Conservation (phyloP, 2,113 vertebrate species). For the Hippoglossus stenolepis region DNA sequence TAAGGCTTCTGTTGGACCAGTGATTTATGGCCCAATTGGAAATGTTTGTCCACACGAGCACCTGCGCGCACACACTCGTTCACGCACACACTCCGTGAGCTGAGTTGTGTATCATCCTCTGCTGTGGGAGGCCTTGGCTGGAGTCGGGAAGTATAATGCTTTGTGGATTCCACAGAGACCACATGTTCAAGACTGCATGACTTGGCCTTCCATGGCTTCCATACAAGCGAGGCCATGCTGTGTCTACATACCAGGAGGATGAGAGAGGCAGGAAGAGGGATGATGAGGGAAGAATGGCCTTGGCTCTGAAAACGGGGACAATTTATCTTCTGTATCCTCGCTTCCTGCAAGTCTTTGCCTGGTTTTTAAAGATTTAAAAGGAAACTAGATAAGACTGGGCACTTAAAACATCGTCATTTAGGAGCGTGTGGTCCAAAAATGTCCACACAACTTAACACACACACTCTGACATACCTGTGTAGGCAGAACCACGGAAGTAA, state of each 20-base stretch:
- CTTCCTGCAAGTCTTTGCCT: slow-evolving; percentile 22
- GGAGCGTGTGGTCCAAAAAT: slow-evolving; percentile 7
- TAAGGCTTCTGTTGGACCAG: slow-evolving; percentile 47
- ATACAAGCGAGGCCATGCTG: slow-evolving; percentile 27
- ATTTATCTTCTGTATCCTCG: slow-evolving; percentile 58
- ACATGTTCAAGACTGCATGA: slow-evolving; percentile 57
- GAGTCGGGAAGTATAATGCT: slow-evolving; percentile 43
- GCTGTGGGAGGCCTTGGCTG: slow-evolving; percentile 58
- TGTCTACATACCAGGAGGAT: slow-evolving; percentile 48
- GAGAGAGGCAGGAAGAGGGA: not conserved
- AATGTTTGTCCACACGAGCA: slow-evolving; percentile 51
- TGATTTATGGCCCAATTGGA: slow-evolving; percentile 69
- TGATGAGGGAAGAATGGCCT: slow-evolving; percentile 49
- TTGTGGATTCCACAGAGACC: slow-evolving; percentile 54
- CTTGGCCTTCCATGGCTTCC: slow-evolving; percentile 46
- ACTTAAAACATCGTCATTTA: not conserved
- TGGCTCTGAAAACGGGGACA: slow-evolving; percentile 53
- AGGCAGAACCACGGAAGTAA: not conserved
- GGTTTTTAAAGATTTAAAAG: slow-evolving; percentile 16
- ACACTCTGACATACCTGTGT: not conserved
- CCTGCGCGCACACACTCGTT: slow-evolving; percentile 25
- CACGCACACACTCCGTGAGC: slow-evolving; percentile 33
- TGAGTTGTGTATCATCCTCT: slow-evolving; percentile 43
- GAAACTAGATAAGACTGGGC: slow-evolving; percentile 18
- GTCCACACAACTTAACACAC: not conserved